phyloP scores from a whole-genome alignment of 2,113 vertebrate species.

The Sialia sialis region DNA sequence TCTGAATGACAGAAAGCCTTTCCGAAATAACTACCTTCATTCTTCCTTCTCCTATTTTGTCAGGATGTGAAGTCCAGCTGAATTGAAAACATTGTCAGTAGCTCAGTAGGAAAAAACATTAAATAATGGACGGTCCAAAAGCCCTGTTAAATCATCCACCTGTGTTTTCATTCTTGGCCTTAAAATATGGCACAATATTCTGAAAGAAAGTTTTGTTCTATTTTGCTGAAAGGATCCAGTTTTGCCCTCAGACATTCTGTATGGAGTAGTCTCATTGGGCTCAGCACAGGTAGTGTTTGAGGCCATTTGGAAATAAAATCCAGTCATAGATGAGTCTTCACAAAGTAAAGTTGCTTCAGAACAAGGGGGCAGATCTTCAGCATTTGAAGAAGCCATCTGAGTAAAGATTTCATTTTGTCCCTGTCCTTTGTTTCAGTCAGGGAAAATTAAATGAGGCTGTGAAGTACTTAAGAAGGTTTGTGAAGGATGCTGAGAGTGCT shows the following conservation, averaged over 20 bases:
- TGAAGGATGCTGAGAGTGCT: conserved; percentile 58
- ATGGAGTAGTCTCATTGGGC: background rate
- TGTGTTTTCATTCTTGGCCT: background rate
- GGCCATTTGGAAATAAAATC: background rate
- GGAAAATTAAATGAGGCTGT: conserved; percentile 63
- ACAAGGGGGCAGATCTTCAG: background rate
- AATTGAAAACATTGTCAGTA: background rate
- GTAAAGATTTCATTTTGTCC: background rate
- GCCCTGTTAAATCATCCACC: background rate
- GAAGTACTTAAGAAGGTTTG: conserved; percentile 62
- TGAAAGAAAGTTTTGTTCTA: background rate
- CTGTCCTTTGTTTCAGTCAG: conserved; percentile 65
- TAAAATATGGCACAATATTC: background rate
- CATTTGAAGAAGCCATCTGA: background rate
- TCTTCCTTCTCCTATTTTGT: background rate
- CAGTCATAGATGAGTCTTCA: background rate
- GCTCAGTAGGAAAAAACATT: background rate
- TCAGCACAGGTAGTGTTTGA: background rate
- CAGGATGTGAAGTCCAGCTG: background rate
- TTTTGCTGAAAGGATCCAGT: background rate
- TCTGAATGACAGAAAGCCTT: background rate
- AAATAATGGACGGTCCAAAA: background rate
- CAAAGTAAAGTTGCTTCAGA: background rate
- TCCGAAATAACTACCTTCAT: background rate
- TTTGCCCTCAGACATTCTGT: background rate